Evolutionary conservation across 2,888 invertebrate genomes (phyloP), one percentile per base, ranked within the genome.

Genomic region (Cerastoderma edule): DNA sequence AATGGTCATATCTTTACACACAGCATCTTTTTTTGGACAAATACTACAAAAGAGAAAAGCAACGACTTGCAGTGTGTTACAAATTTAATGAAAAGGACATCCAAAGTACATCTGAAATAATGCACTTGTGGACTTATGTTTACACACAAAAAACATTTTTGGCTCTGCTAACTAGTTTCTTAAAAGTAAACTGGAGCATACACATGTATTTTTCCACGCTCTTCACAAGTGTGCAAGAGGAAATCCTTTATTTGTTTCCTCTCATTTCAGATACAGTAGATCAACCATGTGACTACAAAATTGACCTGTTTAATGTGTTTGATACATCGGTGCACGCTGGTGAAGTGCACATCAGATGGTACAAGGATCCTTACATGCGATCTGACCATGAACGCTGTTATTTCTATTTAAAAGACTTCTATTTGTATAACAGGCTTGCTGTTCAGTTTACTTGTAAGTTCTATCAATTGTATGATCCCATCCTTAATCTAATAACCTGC

Each of bases 371-470:
- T 16, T 16, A 10, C n/a, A n/a, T 10, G 30, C 19, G 24, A 24
- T 22, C 22, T 2, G 3, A 1, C 2, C 22, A 24, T 39, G 39
- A 39, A 10, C 13, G 22, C 6, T 60, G 60, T 60, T 22, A 33
- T 22, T 4, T 60, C 2, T 27, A 8, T 24, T 32, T 60, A 24
- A 60, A 39, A 39, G 60, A 39, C 8, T 60, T 39, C 24, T 60
- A 60, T 60, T 22, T 60, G 22, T 60, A 24, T 39, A 39, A 33
- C 60, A 60, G 27, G 24, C 60, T 60, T 60, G 60, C 60, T 16
- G 35, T 60, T 60, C 60, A 60, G 1, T 60, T 60, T 60, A 39
- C 16, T 22, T 16, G 60, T 60, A 60, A 32, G 39, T 60, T 50
- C 6, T 50, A 39, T 16, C 39, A 8, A 39, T 39, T 16, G 8